Percentiles rank a stretch among this genome's conserved stretches.
Conservation (phyloP, 2,888 invertebrate species). For the Adelphocoris suturalis region DNA sequence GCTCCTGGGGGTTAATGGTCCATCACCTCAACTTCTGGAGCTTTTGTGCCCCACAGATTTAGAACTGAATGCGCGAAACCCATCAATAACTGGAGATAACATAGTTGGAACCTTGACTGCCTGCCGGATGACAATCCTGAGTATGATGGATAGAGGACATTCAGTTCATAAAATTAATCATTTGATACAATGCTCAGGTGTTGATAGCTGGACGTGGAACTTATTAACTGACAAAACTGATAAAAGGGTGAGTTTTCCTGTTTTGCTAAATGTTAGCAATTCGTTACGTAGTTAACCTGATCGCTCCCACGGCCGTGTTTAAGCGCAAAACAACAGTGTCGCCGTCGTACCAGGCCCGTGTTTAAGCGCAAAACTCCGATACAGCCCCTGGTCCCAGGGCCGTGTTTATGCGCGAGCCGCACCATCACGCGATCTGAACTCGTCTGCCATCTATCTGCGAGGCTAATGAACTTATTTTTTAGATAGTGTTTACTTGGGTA, state of each 20-base stretch:
- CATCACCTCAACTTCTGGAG: neutral
- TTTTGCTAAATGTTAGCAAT: no score
- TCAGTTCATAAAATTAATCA: neutral
- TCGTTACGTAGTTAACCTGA: no score
- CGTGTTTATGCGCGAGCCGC: no score
- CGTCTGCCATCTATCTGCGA: no score
- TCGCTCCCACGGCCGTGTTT: no score
- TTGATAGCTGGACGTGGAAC: neutral
- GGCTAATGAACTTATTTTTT: no score
- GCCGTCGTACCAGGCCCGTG: no score
- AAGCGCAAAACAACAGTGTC: no score
- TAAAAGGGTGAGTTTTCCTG: neutral
- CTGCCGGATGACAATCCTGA: neutral
- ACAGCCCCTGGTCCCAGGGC: no score
- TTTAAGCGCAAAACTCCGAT: no score
- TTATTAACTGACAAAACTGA: neutral
- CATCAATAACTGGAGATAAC: neutral
- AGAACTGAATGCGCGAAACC: neutral
- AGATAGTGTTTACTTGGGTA: no score
- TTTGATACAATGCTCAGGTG: neutral
- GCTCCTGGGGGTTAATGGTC: neutral
- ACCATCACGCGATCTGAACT: no score
- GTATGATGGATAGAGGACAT: neutral
- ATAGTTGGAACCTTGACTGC: neutral
- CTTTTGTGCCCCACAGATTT: neutral